A percentile compares a stretch with the other conserved stretches of the same genome.
These are phyloP conservation scores for Leptopilina boulardi DNA, from an alignment of 1,140 invertebrate genomes.

Conservation along the genomic window DNA sequence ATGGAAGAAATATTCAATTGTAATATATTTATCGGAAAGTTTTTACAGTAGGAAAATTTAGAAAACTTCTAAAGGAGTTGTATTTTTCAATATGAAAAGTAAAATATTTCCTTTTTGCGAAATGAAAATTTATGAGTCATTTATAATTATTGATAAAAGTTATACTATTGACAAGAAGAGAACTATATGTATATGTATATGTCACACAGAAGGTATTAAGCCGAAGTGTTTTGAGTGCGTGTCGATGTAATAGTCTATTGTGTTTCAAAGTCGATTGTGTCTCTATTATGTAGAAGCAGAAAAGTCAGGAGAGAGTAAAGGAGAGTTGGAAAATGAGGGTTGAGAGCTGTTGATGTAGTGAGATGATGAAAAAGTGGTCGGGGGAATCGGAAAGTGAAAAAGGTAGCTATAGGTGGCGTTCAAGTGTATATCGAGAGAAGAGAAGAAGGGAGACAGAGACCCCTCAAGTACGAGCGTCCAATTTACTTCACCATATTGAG, in stretches of 20 bases:
- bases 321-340: conserved; percentile 33
- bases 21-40: too few species aligned
- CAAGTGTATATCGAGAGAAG: conserved; percentile 46
- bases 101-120: neutral
- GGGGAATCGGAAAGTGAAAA: conserved; percentile 2
- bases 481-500: conserved; percentile 73
- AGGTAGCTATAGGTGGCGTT: conserved; percentile 37
- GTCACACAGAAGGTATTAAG: neutral
- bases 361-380: conserved; percentile 9
- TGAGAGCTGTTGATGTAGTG: conserved; percentile 26
- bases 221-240: neutral
- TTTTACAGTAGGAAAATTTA: too few species aligned
- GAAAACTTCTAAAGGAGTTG: too few species aligned
- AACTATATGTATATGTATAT: neutral
- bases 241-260: conserved; percentile 61
- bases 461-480: conserved; percentile 65
- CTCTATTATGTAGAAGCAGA: conserved; percentile 52
- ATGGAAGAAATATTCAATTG: too few species aligned
- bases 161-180: neutral
- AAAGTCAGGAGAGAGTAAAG: conserved; percentile 36
- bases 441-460: conserved; percentile 49
- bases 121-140: neutral
- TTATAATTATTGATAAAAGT: neutral
- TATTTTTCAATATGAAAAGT: too few species aligned
- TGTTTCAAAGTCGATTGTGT: conserved; percentile 65